These are phyloP conservation scores for Phymanthus crucifer DNA, from an alignment of 92 coral and sea anemone species.

Conservation along the genomic window DNA sequence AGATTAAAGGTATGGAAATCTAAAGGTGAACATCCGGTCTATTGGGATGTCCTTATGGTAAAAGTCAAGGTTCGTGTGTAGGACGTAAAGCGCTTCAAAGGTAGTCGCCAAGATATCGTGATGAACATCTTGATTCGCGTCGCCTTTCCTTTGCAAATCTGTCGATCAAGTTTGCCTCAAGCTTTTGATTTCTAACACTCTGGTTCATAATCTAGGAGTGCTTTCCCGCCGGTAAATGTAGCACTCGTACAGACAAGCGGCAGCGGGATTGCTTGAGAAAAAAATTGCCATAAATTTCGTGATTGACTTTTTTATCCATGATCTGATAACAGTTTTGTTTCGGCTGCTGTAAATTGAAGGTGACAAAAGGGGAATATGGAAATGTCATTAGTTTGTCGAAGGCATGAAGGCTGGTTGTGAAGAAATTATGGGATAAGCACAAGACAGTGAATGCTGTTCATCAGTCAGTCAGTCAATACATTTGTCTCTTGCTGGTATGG, in stretches of 20 bases:
- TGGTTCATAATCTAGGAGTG: background rate
- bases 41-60: background rate
- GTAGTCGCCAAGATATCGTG: background rate
- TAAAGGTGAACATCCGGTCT: conserved; percentile 1
- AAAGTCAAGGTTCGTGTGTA: background rate
- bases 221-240: background rate
- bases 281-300: background rate
- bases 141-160: background rate
- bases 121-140: background rate
- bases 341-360: background rate
- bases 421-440: background rate
- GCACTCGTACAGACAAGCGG: background rate
- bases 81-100: background rate
- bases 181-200: background rate
- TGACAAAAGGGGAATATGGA: background rate
- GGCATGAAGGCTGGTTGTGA: background rate
- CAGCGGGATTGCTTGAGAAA: background rate
- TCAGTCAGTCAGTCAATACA: background rate
- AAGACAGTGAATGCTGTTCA: background rate
- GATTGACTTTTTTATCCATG: background rate
- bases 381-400: background rate
- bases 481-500: background rate
- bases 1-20: background rate
- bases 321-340: background rate
- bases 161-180: background rate